phyloP scores from a whole-genome alignment of 2,888 invertebrate genomes.

The Perizoma flavofasciatum region DNA sequence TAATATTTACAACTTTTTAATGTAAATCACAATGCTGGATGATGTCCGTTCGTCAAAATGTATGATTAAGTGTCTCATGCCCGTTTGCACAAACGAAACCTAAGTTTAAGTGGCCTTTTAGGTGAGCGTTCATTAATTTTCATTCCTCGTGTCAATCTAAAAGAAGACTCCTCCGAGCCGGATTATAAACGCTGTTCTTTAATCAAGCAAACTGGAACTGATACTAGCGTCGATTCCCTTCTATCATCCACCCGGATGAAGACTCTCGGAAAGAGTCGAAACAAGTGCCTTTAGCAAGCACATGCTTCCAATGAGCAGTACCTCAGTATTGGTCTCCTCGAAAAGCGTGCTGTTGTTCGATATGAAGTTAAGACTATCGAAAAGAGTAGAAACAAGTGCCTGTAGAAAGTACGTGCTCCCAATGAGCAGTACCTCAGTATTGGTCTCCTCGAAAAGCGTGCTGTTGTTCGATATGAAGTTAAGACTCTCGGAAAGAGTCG shows the following conservation, averaged over 20 bases:
- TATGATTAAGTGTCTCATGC: conserved; percentile 7
- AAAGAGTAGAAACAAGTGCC: no score
- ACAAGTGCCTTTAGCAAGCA: no score
- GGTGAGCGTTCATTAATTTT: no score
- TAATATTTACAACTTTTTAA: conserved; percentile 33
- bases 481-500: no score
- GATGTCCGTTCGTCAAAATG: conserved; percentile 16
- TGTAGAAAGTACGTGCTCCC: neutral
- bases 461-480: conserved; percentile 96
- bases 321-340: conserved; percentile 85
- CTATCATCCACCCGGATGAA: no score
- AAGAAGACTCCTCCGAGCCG: neutral
- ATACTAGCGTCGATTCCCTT: no score
- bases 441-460: conserved; percentile 89
- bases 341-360: conserved; percentile 93
- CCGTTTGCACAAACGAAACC: no score
- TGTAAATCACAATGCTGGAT: conserved; percentile 34
- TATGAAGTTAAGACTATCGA: conserved; percentile 89
- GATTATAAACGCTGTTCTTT: no score
- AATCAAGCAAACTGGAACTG: no score
- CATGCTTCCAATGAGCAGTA: conserved; percentile 31
- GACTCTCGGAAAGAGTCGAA: no score
- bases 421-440: conserved; percentile 66
- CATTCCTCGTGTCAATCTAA: no score
- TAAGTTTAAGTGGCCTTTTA: no score